Percentiles rank a stretch among this genome's conserved stretches.
Conservation (phyloP, 2,797 vertebrate species). For the Muscicapa striata region DNA sequence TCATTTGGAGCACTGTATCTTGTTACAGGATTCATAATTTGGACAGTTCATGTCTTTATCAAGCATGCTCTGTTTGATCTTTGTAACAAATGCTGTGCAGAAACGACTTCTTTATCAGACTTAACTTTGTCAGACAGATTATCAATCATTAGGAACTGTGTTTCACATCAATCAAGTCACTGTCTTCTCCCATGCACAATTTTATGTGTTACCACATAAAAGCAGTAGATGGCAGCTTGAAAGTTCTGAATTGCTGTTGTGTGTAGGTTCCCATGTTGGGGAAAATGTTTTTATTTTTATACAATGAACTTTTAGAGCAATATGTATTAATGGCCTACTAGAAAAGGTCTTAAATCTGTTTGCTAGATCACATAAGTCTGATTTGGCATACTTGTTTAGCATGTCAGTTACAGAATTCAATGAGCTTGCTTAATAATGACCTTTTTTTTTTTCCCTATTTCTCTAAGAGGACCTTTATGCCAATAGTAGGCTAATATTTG, state of each 20-base stretch:
- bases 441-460: neutral
- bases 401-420: neutral
- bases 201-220: neutral
- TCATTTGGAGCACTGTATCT: neutral
- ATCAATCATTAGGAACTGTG: fast-evolving
- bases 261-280: neutral
- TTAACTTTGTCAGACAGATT: neutral
- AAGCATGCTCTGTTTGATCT: neutral
- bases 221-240: conserved; percentile 41
- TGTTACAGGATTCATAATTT: neutral
- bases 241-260: neutral
- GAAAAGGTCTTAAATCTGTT: neutral
- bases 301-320: neutral
- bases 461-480: neutral
- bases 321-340: neutral
- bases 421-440: neutral
- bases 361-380: neutral
- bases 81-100: neutral
- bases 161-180: neutral
- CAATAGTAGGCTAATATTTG: neutral
- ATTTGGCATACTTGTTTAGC: neutral
- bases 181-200: neutral
- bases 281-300: neutral
- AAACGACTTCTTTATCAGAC: neutral
- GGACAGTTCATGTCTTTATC: neutral